Evolutionary conservation across 2,797 vertebrate genomes (phyloP).

Genomic region (Brachyalestes nurse): DNA sequence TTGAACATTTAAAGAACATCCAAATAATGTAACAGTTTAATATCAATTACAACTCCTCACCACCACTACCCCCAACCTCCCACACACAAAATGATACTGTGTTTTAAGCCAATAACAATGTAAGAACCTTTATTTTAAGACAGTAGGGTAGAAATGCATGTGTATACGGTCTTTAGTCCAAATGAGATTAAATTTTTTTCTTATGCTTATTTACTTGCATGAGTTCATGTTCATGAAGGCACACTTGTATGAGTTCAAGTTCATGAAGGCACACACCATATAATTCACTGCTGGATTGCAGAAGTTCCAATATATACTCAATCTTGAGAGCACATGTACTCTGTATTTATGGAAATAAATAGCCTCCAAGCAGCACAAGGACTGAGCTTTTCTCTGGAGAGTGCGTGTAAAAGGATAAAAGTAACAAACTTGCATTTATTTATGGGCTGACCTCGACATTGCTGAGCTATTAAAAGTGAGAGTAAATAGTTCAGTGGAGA

Average conservation of each 20-base stretch:
- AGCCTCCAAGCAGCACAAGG: conserved; percentile 42
- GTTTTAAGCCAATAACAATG: too few relatives aligned
- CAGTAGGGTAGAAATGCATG: not conserved
- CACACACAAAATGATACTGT: too few relatives aligned
- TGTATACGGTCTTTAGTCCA: not conserved
- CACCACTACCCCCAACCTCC: too few relatives aligned
- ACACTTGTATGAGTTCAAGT: conserved; percentile 9
- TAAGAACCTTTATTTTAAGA: not conserved
- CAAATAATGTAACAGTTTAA: too few relatives aligned
- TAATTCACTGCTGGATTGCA: conserved; percentile 19
- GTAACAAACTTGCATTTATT: conserved; percentile 55
- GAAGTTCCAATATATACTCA: conserved; percentile 11
- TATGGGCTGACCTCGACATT: conserved; percentile 62
- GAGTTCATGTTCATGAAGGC: conserved; percentile 11
- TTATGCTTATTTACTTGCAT: not conserved
- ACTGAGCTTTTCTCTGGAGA: conserved; percentile 48
- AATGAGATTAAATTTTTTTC: conserved; percentile 16
- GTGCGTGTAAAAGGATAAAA: conserved; percentile 50
- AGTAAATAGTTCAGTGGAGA: conserved; percentile 75
- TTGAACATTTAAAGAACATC: too few relatives aligned
- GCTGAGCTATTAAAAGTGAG: conserved; percentile 71
- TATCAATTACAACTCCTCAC: too few relatives aligned
- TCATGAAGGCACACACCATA: conserved; percentile 5
- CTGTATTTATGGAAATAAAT: conserved; percentile 47
- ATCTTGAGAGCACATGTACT: conserved; percentile 14